Base-by-base conservation (phyloP, 1,140 invertebrate genomes). In the Zaprionus ornatus region DNA sequence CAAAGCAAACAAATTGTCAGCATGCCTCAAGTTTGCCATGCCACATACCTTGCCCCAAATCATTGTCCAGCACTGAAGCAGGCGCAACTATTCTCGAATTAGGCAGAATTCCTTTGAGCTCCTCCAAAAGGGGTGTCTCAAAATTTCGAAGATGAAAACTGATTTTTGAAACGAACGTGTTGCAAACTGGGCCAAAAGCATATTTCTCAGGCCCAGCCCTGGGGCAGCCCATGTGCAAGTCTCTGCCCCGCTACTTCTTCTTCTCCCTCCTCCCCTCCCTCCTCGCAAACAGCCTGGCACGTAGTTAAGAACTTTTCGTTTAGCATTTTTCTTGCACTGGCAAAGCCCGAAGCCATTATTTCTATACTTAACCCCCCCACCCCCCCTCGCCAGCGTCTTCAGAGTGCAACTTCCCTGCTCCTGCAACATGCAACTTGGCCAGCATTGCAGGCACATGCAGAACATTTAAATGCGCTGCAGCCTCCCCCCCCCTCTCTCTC, bases 251-350 rank as follows among this genome's bases (percentile, higher is more conserved):
- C 32, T 23, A 54, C 25, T 13, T 23, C 2, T 12, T 9, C 9
- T 9, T 15, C 32, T 37, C 3, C 7, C 9, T 12, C 15, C 35
- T 37, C 3, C 15, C 54, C 12, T 1, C 1, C 15, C 4, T 1
- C 12, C 13, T 13, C n/a, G 25, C 35, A 29, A 17, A 7, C 50
- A 54, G 52, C n/a, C 25, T 73, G 55, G 66, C 64, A 81, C 80
- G 80, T 87, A 88, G 77, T 83, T 88, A 74, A 83, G 61, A 88
- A 88, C 73, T 87, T 87, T 87, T 87, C 84, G 83, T 74, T 87
- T 67, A 67, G 66, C 75, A 88, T 83, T 87, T 87, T 88, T 87
- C 84, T 88, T 87, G 71, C 77, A 83, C 65, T 86, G 79, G 83
- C 83, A 86, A 45, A 82, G 79, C 83, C 82, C 83, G 87, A 45